These are phyloP conservation scores for Sebastes minor DNA, from an alignment of 2,797 vertebrate genomes.

Conservation along the genomic window DNA sequence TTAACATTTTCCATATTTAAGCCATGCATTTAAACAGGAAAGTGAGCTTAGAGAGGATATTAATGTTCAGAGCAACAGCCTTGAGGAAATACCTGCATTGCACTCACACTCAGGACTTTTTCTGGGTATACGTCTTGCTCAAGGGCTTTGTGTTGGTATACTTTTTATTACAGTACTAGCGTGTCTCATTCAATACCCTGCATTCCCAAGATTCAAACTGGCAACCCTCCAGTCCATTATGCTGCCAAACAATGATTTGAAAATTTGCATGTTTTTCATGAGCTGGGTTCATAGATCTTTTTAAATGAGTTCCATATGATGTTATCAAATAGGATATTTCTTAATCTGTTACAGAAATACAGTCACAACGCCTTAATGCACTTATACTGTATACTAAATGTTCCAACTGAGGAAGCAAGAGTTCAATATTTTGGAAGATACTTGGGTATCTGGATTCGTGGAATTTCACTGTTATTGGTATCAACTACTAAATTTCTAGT, in stretches of 20 bases:
- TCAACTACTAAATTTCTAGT: too few species aligned
- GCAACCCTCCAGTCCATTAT: slow-evolving; percentile 34
- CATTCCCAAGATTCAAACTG: slow-evolving; percentile 32
- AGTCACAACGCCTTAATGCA: background rate
- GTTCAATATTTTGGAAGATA: background rate
- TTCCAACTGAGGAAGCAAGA: background rate
- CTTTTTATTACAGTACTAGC: background rate
- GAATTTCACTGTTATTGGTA: too few species aligned
- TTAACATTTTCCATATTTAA: slow-evolving; percentile 15
- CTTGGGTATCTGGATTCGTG: too few species aligned
- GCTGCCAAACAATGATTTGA: slow-evolving; percentile 33
- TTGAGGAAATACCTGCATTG: slow-evolving; percentile 4
- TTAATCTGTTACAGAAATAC: background rate
- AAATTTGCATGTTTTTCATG: slow-evolving; percentile 31
- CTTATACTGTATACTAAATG: background rate
- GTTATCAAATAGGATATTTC: background rate
- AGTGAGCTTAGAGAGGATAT: background rate
- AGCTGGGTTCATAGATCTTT: background rate
- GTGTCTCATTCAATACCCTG: slow-evolving; percentile 5
- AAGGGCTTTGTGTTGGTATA: background rate
- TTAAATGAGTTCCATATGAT: slow-evolving; percentile 21
- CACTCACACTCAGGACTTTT: background rate
- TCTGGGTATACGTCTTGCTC: slow-evolving; percentile 9
- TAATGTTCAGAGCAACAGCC: background rate
- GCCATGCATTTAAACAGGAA: background rate